Conservation (phyloP, 2,888 invertebrate genomes). For the Drosophila mimetica region DNA sequence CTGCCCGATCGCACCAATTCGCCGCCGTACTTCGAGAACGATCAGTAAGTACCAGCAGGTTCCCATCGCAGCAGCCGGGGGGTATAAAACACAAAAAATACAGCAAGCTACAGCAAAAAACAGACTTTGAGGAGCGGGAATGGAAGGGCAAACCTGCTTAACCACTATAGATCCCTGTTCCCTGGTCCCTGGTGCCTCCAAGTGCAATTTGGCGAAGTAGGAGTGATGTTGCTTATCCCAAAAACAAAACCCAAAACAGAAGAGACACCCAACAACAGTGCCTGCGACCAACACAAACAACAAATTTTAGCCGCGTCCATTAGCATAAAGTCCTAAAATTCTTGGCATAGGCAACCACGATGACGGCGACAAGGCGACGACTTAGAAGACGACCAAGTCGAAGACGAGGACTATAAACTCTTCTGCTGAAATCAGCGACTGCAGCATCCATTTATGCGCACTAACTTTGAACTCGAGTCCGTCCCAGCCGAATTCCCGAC, state of each 20-base stretch:
- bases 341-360: slow-evolving; percentile 43
- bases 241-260: slow-evolving; percentile 35
- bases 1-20: slow-evolving; percentile 91
- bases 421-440: slow-evolving; percentile 46
- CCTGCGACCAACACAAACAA: slow-evolving; percentile 43
- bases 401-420: slow-evolving; percentile 52
- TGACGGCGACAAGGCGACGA: slow-evolving; percentile 52
- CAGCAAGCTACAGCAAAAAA: neutral
- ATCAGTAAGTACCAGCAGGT: slow-evolving; percentile 87
- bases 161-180: slow-evolving; percentile 34
- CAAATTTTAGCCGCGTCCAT: slow-evolving; percentile 58
- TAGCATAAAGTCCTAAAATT: slow-evolving; percentile 59
- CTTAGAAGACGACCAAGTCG: slow-evolving; percentile 27
- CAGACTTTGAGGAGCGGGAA: neutral
- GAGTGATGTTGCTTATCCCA: slow-evolving; percentile 48
- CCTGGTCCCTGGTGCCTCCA: neutral
- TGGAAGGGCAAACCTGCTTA: slow-evolving; percentile 47
- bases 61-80: slow-evolving; percentile 6
- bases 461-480: slow-evolving; percentile 48
- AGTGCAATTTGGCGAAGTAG: slow-evolving; percentile 44
- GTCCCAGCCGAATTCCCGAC: slow-evolving; percentile 43
- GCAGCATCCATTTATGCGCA: slow-evolving; percentile 61
- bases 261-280: slow-evolving; percentile 28
- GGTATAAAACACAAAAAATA: neutral
- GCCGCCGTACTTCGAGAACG: slow-evolving; percentile 91